Evolutionary conservation across 2,888 invertebrate species (phyloP).

Genomic region (Adelphocoris suturalis): DNA sequence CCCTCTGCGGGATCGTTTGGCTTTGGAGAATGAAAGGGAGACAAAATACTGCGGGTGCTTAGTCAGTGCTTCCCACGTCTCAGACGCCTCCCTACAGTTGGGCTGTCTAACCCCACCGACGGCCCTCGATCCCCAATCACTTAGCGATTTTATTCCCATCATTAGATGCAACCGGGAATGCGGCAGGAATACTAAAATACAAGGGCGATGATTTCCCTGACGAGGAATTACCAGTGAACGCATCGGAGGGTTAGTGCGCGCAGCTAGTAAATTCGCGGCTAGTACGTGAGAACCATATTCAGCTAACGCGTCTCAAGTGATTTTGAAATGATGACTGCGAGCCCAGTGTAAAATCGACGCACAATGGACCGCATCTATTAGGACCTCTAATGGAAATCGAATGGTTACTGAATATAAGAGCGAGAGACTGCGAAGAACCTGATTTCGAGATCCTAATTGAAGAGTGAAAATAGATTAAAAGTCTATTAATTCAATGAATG

Average conservation of each 20-base stretch:
- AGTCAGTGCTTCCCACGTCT: slow-evolving; percentile 1
- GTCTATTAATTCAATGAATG: no score
- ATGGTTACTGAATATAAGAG: not conserved
- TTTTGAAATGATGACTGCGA: slow-evolving; percentile 7
- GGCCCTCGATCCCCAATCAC: slow-evolving; percentile 26
- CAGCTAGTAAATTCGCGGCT: not conserved
- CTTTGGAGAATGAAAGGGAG: not conserved
- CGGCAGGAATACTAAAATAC: slow-evolving; percentile 1
- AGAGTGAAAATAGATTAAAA: no score
- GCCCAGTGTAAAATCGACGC: not conserved
- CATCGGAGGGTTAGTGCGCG: not conserved
- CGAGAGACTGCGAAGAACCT: no score
- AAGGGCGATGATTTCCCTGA: slow-evolving; percentile 27
- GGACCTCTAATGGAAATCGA: not conserved
- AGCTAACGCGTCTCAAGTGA: not conserved
- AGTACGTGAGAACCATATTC: slow-evolving; percentile 26
- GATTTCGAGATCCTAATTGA: no score
- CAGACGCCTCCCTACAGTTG: not conserved
- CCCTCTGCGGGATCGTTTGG: not conserved
- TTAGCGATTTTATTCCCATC: slow-evolving; percentile 36
- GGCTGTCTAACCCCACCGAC: not conserved
- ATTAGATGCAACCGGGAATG: slow-evolving; percentile 14
- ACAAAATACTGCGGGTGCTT: slow-evolving; percentile 36
- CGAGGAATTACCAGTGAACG: slow-evolving; percentile 7
- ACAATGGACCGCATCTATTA: not conserved